Evolutionary conservation across 1,140 invertebrate genomes (phyloP).

Genomic region (Homalodisca vitripennis): DNA sequence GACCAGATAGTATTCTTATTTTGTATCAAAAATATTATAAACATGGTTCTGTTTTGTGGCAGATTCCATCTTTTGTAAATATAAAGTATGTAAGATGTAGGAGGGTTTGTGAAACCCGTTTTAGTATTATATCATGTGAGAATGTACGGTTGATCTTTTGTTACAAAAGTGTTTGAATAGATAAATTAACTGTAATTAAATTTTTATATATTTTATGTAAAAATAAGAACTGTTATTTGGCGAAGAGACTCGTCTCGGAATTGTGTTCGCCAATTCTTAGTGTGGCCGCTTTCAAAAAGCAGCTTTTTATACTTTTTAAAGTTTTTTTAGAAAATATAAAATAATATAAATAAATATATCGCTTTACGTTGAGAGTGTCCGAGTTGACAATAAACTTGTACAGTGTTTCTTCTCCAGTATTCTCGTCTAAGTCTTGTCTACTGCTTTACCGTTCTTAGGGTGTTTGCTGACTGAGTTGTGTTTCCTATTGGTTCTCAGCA

Average conservation of each 20-base stretch:
- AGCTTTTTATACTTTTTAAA: conserved; percentile 31
- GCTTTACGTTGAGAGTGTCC: conserved; percentile 25
- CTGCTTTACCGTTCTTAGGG: neutral
- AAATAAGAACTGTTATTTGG: conserved; percentile 26
- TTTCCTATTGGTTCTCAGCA: no score
- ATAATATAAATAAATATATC: conserved; percentile 32
- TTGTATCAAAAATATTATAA: conserved; percentile 32
- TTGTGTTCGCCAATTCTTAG: neutral
- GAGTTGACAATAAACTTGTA: conserved; percentile 28
- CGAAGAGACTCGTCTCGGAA: neutral
- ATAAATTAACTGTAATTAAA: conserved; percentile 21
- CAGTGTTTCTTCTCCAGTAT: conserved; percentile 20
- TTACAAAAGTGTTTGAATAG: conserved; percentile 28
- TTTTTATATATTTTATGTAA: conserved; percentile 34
- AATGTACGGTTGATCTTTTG: conserved; percentile 27
- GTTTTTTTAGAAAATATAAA: conserved; percentile 30
- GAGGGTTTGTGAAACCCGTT: conserved; percentile 19
- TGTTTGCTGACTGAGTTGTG: no score
- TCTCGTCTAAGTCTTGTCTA: neutral
- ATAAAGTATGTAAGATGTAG: conserved; percentile 8
- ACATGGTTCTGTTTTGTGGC: conserved; percentile 16
- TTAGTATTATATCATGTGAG: conserved; percentile 27
- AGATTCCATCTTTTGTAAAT: conserved; percentile 27
- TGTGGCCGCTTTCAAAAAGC: conserved; percentile 33
- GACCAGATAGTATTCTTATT: conserved; percentile 28